Conservation (phyloP, 1,140 invertebrate genomes). For the Ostrea denselamellosa region DNA sequence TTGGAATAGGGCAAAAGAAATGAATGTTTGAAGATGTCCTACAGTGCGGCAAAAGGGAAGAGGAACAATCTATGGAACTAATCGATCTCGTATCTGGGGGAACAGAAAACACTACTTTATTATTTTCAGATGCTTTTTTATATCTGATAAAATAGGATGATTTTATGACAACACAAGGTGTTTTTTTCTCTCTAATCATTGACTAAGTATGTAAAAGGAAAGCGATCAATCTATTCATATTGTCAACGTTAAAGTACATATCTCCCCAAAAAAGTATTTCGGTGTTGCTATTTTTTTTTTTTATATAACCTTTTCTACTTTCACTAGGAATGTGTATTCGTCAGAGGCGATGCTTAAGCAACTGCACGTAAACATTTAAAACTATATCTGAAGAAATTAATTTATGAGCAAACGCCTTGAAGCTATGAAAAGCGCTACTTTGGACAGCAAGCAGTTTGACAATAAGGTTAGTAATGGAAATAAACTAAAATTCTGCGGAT, state of each 20-base stretch:
- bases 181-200: no score
- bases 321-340: neutral
- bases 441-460: neutral
- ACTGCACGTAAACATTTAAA: constrained; percentile 21
- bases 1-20: no score
- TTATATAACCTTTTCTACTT: neutral
- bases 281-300: neutral
- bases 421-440: neutral
- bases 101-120: no score
- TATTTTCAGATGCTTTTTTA: no score
- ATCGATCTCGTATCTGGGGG: no score
- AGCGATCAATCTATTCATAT: constrained; percentile 30
- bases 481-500: neutral
- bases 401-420: neutral
- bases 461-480: neutral
- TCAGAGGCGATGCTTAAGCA: neutral
- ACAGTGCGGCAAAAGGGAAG: no score
- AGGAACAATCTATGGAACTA: no score
- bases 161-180: no score
- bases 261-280: neutral
- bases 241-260: constrained; percentile 3
- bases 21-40: no score
- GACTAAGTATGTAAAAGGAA: neutral
- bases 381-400: neutral
- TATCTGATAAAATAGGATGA: no score